Conservation (phyloP, 2,113 vertebrate genomes). For the Speoplatyrhinus poulsoni region DNA sequence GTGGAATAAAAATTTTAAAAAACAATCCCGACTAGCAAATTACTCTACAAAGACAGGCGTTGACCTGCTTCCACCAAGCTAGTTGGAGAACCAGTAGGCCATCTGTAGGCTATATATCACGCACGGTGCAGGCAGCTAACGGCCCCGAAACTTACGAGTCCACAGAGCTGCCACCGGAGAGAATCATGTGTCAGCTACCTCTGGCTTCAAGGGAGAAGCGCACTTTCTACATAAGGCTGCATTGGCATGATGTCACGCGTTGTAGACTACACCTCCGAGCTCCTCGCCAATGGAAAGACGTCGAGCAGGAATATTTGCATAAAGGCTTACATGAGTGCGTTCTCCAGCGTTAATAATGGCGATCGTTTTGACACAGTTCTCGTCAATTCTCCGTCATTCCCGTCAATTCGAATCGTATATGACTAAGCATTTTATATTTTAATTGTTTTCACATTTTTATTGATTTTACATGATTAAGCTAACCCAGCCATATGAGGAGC, state of each 20-base stretch:
- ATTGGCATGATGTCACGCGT: slow-evolving; percentile 71
- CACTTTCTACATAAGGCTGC: slow-evolving; percentile 72
- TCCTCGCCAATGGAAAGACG: slow-evolving; percentile 68
- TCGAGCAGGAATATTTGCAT: slow-evolving; percentile 60
- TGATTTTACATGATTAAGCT: slow-evolving; percentile 9
- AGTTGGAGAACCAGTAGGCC: neutral
- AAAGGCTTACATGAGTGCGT: slow-evolving; percentile 43
- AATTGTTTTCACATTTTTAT: neutral
- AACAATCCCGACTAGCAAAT: neutral
- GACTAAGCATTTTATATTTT: too few relatives aligned
- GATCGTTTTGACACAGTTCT: slow-evolving; percentile 52
- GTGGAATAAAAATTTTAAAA: neutral
- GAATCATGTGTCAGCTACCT: slow-evolving; percentile 38
- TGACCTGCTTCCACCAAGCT: neutral
- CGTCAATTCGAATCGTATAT: too few relatives aligned
- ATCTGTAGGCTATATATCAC: slow-evolving; percentile 14
- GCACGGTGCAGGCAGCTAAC: slow-evolving; percentile 20
- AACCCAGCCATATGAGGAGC: neutral
- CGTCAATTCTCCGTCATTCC: slow-evolving; percentile 24
- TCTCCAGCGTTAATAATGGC: slow-evolving; percentile 31
- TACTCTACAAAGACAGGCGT: slow-evolving; percentile 9
- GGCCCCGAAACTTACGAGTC: slow-evolving; percentile 15
- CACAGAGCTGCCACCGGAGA: slow-evolving; percentile 23
- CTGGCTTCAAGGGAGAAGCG: slow-evolving; percentile 54
- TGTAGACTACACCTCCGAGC: slow-evolving; percentile 57